These are phyloP conservation scores for Pyrgus malvae DNA, from an alignment of 2,888 invertebrate genomes.

Conservation along the genomic window DNA sequence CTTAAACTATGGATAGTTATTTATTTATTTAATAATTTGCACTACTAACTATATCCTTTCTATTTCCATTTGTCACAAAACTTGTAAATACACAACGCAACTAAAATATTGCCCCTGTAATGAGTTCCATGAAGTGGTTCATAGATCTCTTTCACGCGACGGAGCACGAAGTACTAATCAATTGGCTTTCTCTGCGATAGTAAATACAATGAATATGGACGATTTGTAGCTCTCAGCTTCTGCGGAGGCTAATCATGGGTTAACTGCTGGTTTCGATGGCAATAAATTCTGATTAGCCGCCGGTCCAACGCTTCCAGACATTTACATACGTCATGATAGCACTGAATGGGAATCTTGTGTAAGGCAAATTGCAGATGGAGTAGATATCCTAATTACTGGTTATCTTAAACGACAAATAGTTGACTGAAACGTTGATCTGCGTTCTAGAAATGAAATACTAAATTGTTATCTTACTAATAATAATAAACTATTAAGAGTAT, in stretches of 20 bases:
- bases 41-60: too few species aligned
- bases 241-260: conserved; percentile 25
- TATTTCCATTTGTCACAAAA: too few species aligned
- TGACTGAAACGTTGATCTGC: too few species aligned
- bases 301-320: conserved; percentile 6
- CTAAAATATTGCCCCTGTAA: too few species aligned
- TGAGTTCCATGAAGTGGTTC: background rate
- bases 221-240: conserved; percentile 24
- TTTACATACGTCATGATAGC: conserved; percentile 16
- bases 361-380: background rate
- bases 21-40: too few species aligned
- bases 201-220: conserved; percentile 9
- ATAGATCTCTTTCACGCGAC: conserved; percentile 9
- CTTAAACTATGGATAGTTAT: too few species aligned
- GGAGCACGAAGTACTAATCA: background rate
- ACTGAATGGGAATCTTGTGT: conserved; percentile 9
- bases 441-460: too few species aligned
- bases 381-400: conserved; percentile 1
- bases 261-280: conserved; percentile 10
- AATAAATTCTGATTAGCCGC: conserved; percentile 27
- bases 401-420: background rate
- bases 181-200: conserved; percentile 13
- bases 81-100: too few species aligned
- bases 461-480: too few species aligned
- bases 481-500: too few species aligned